Percentiles rank a stretch among this genome's conserved stretches.
phyloP scores from a whole-genome alignment of 2,797 vertebrate genomes.

The Sebastes cheni region DNA sequence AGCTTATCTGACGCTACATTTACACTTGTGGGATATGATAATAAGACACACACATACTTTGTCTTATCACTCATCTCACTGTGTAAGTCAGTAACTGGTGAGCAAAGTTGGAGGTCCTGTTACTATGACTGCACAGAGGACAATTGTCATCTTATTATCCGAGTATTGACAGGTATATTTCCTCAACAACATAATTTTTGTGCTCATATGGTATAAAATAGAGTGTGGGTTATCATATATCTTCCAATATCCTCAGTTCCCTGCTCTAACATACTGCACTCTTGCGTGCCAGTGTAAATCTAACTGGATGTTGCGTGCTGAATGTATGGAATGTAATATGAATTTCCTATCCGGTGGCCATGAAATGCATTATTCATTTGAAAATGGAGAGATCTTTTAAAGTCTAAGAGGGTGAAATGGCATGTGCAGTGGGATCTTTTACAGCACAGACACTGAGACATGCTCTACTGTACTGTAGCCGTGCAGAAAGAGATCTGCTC shows the following conservation, averaged over 20 bases:
- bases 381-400: constrained; percentile 50
- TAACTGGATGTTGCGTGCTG: constrained; percentile 24
- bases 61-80: neutral
- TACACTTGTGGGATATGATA: neutral
- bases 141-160: neutral
- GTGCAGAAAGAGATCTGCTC: constrained; percentile 4
- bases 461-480: neutral
- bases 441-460: constrained; percentile 30
- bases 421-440: constrained; percentile 48
- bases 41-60: neutral
- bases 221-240: constrained; percentile 8
- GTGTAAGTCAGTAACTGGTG: neutral
- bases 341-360: constrained; percentile 24
- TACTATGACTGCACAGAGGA: neutral
- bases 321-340: constrained; percentile 41
- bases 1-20: neutral
- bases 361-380: constrained; percentile 62
- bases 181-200: neutral
- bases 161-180: neutral
- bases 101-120: neutral
- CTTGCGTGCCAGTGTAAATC: constrained; percentile 8
- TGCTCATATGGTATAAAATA: neutral
- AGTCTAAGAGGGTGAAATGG: constrained; percentile 48
- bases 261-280: neutral
- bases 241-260: constrained; percentile 2